Base-by-base conservation (phyloP, 2,888 invertebrate genomes). In the Choreutis nemorana region DNA sequence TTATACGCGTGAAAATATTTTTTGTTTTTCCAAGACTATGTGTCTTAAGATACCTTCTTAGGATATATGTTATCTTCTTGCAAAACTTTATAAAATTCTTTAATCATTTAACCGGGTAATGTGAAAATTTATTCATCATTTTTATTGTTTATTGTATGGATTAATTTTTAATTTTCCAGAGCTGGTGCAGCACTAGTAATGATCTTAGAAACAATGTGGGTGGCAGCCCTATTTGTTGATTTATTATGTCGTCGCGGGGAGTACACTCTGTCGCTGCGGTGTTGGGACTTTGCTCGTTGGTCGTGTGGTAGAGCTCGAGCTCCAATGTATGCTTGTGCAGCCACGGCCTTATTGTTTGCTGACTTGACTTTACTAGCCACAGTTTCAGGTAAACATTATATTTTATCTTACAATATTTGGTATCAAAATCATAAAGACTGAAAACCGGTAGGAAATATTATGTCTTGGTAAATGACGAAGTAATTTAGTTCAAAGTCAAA, bases 191-290 rank as follows among this genome's bases (percentile, higher is more conserved):
- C 60, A 1, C 36, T 65, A 23, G 61, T 78, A 3, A 49, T 78
- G n/a, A 39, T 75, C 4, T 37, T 78, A 36, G 78, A 78, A 48
- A 78, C 77, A 14, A 78, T 78, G 78, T 78, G 78, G 78, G 78
- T 75, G 21, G 64, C 55, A 4, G 78, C 77, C 0, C 33, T 78
- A 2, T 78, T 78, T 44, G 66, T 78, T 33, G 78, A 78, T 47
- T 50, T 78, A 11, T 48, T 78, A 5, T 72, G 72, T 29, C 63
- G 78, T 0, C 55, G 73, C 0, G 78, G 78, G 4, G 77, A 78
- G 32, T 78, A 78, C 45, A 66, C 77, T 0, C 36, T 75, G 28
- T 53, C 65, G 1, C 47, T 78, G 9, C 55, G 78, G 1, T 78
- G 78, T 35, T 78, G 78, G 78, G 78, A 78, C 48, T 73, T 75